Evolutionary conservation across 2,888 invertebrate genomes (phyloP).

Genomic region (Acanthosepion esculentum): DNA sequence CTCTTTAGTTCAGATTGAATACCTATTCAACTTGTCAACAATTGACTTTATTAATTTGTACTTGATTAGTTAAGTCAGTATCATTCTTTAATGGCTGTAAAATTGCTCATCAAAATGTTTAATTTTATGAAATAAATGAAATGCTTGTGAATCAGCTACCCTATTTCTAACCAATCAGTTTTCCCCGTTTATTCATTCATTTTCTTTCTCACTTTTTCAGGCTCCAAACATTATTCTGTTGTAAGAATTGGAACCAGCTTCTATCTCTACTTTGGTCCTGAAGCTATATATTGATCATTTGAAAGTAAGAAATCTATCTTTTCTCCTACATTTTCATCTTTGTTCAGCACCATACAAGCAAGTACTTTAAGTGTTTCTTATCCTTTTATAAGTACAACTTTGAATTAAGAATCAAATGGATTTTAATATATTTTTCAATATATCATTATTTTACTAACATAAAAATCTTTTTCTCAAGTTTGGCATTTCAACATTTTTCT

Average conservation of each 20-base stretch:
- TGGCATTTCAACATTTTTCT: too few relatives aligned
- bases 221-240: conserved; percentile 22
- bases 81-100: neutral
- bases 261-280: neutral
- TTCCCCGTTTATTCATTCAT: neutral
- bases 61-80: neutral
- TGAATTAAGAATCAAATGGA: too few relatives aligned
- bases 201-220: neutral
- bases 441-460: too few relatives aligned
- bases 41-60: neutral
- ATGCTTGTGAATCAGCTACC: neutral
- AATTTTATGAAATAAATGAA: neutral
- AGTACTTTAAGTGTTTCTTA: too few relatives aligned
- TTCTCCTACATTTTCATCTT: neutral
- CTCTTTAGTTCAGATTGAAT: too few relatives aligned
- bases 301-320: too few relatives aligned
- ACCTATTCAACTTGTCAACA: too few relatives aligned
- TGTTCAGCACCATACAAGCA: too few relatives aligned
- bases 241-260: neutral
- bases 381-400: too few relatives aligned
- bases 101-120: neutral
- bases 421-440: too few relatives aligned
- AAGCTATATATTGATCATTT: conserved; percentile 4
- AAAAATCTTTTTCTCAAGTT: too few relatives aligned
- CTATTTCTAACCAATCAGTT: neutral